Percentiles rank a stretch among this genome's conserved stretches.
Conservation (phyloP, 2,113 vertebrate species). For the Montifringilla adamsi region DNA sequence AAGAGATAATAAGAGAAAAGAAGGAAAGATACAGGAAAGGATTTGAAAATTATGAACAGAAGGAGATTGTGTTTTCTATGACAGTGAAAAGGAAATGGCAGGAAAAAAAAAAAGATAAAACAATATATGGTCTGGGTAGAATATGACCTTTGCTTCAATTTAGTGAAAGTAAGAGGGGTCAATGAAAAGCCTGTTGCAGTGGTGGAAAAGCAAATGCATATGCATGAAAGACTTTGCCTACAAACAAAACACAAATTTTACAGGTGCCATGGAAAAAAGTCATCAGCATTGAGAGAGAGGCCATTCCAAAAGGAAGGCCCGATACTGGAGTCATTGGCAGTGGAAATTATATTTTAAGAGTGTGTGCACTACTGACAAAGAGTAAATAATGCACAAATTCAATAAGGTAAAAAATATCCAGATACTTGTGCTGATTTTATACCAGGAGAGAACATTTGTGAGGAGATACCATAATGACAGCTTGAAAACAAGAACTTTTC, state of each 20-base stretch:
- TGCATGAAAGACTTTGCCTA: background rate
- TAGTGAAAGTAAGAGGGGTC: background rate
- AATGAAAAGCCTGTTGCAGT: background rate
- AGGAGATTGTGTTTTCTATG: background rate
- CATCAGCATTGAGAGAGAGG: background rate
- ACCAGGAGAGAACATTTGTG: background rate
- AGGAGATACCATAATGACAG: background rate
- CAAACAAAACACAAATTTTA: accelerated
- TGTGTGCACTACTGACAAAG: background rate
- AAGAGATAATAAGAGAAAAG: background rate
- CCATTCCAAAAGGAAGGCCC: background rate
- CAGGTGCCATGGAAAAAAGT: background rate
- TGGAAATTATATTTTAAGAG: background rate
- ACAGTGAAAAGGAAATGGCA: background rate
- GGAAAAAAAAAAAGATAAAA: background rate
- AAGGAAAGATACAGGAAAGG: background rate
- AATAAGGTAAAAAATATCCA: background rate
- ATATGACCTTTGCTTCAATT: background rate
- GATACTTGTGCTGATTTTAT: background rate
- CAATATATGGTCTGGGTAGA: background rate
- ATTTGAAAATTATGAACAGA: background rate
- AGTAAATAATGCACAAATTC: background rate
- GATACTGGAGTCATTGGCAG: background rate
- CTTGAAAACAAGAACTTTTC: background rate
- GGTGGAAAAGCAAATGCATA: background rate